Evolutionary conservation across 2,888 invertebrate species (phyloP).

Genomic region (Acrocera orbiculus): DNA sequence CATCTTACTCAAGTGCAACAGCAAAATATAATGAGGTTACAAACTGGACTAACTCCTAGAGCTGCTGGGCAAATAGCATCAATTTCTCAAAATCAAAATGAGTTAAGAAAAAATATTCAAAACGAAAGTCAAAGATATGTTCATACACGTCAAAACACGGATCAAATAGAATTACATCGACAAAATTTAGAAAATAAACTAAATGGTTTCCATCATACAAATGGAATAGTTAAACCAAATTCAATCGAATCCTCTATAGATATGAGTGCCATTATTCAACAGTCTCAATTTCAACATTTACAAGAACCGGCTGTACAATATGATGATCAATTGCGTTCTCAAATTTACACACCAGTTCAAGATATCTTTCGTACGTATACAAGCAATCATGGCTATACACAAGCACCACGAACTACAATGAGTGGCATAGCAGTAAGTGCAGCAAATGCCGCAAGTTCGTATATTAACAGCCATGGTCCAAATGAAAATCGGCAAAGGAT

Average conservation of each 20-base stretch:
- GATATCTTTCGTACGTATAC: conserved; percentile 24
- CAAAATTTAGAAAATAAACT: conserved; percentile 1
- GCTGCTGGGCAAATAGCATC: conserved; percentile 14
- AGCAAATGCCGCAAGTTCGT: conserved; percentile 24
- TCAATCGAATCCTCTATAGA: conserved; percentile 2
- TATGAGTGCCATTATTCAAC: conserved; percentile 4
- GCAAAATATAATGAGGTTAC: conserved; percentile 33
- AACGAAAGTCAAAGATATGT: conserved; percentile 27
- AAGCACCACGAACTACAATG: conserved; percentile 23
- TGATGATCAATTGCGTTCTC: conserved; percentile 17
- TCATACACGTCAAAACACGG: conserved; percentile 19
- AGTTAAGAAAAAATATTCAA: conserved; percentile 9
- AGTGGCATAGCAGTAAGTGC: conserved; percentile 25
- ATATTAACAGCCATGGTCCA: conserved; percentile 15
- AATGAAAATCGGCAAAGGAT: too few species aligned
- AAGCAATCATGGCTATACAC: conserved; percentile 15
- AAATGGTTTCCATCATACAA: conserved; percentile 1
- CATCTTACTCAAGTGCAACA: conserved; percentile 33
- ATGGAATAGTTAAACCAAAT: conserved; percentile 2
- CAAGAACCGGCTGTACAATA: conserved; percentile 13
- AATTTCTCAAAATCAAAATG: background rate
- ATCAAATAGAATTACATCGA: conserved; percentile 17
- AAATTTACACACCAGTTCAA: conserved; percentile 22
- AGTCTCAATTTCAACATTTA: conserved; percentile 5
- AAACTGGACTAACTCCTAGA: conserved; percentile 27